Percentiles rank a stretch among this genome's conserved stretches.
Conservation (phyloP, 1,140 invertebrate genomes). For the Schlechtendalia chinensis region DNA sequence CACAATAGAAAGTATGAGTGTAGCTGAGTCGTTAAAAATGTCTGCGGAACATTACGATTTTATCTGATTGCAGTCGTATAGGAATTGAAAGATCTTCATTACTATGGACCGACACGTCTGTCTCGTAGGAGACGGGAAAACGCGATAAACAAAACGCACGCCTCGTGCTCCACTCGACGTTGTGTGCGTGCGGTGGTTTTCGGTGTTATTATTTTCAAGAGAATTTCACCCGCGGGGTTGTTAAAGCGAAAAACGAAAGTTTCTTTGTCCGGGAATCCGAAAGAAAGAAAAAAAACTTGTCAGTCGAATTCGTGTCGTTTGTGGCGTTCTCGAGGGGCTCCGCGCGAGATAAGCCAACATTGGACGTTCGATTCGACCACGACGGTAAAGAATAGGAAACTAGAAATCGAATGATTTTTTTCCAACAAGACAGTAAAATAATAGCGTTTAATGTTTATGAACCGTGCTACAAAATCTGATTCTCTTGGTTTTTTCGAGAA, state of each 20-base stretch:
- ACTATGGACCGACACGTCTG: slow-evolving; percentile 29
- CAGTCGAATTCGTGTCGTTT: background rate
- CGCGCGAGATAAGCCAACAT: background rate
- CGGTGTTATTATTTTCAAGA: slow-evolving; percentile 1
- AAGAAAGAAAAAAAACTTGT: background rate
- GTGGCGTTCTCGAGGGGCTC: slow-evolving; percentile 27
- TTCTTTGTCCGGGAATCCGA: background rate
- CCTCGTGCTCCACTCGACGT: background rate
- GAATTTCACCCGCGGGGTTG: background rate
- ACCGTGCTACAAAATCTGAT: no score
- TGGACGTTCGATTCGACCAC: background rate
- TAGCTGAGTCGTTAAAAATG: background rate
- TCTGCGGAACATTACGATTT: background rate
- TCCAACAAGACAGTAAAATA: no score
- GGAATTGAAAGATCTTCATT: background rate
- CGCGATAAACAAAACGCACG: background rate
- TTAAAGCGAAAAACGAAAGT: background rate
- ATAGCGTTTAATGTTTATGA: no score
- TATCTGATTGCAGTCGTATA: background rate
- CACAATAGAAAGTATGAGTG: background rate
- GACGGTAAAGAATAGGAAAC: background rate
- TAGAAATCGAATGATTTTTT: no score
- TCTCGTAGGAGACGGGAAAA: background rate
- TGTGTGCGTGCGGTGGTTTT: background rate
- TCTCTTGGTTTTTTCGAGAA: no score